Base-by-base conservation (phyloP, 2,797 vertebrate genomes). In the Adelosebastes latens region DNA sequence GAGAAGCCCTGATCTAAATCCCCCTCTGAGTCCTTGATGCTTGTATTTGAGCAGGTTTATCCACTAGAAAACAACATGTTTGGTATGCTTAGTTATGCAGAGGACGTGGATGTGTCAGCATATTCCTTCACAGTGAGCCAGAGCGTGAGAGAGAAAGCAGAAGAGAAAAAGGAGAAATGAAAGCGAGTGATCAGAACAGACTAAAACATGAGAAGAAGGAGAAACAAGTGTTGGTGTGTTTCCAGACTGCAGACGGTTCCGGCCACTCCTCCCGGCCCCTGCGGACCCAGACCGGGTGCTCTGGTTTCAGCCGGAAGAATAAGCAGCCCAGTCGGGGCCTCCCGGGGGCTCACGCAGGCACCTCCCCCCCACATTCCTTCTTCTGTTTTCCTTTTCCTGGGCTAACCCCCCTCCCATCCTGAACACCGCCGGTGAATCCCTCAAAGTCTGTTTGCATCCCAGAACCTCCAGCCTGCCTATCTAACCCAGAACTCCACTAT, bases 271-370 rank as follows among this genome's bases (percentile, higher is more conserved):
- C 77, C 62, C 49, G 10, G 25, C 39, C 42, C 1, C 46, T 60
- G 61, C 82, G 82, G 65, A 79, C 71, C 67, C 80, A 90, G 78
- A 78, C 63, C 18, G 49, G 67, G 62, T 16, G 73, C 83, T 91
- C 88, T 18, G 82, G 82, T 92, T 88, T 88, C 88, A 87, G 82
- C 77, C 77, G 77, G 90, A 92, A 91, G 86, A 90, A 85, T 91
- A 84, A 85, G 85, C 82, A 75, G 72, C 81, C 73, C 85, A 84
- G 87, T 78, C 29, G 86, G 88, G 88, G 91, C 91, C 90, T 80
- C 77, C 58, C 14, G 5, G 62, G 81, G 84, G 59, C 64, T 70
- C 71, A 69, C 61, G 42, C 73, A 68, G 63, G 65, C 91, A 83
- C 87, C 77, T 68, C 86, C 85, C 82, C 81, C 81, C 88, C 81